A percentile compares a stretch with the other conserved stretches of the same genome.
These are phyloP conservation scores for Tribolium madens DNA, from an alignment of 1,140 invertebrate genomes.

Conservation along the genomic window DNA sequence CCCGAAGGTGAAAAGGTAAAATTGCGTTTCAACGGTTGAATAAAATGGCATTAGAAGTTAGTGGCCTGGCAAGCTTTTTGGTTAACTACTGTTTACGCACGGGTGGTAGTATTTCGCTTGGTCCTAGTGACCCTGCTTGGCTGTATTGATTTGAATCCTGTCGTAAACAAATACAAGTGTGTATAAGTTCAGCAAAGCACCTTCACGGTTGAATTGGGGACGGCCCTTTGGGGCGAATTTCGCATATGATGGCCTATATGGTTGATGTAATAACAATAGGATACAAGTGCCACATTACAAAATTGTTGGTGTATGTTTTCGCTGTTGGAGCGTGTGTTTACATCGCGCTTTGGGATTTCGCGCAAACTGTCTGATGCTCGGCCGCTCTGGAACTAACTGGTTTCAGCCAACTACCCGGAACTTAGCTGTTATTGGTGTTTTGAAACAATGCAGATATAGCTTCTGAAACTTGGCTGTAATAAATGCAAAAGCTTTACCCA, in stretches of 20 bases:
- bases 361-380: constrained; percentile 23
- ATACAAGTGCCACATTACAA: constrained; percentile 35
- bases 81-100: neutral
- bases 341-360: constrained; percentile 30
- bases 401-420: constrained; percentile 34
- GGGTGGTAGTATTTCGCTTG: neutral
- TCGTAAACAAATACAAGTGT: neutral
- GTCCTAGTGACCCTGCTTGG: neutral
- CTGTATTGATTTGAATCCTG: neutral
- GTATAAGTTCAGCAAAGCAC: neutral
- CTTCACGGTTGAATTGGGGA: neutral
- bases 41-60: neutral
- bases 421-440: constrained; percentile 26
- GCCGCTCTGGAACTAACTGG: constrained; percentile 19
- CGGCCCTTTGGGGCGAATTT: constrained; percentile 5
- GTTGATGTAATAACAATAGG: constrained; percentile 30
- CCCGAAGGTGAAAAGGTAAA: no score
- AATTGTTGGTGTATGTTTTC: constrained; percentile 36
- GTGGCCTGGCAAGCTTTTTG: neutral
- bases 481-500: neutral
- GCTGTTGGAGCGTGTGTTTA: constrained; percentile 34
- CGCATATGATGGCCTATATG: constrained; percentile 24
- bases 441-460: constrained; percentile 30
- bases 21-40: no score
- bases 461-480: neutral